Evolutionary conservation across 1,140 invertebrate species (phyloP).

Genomic region (Leptinotarsa undecemlineata): DNA sequence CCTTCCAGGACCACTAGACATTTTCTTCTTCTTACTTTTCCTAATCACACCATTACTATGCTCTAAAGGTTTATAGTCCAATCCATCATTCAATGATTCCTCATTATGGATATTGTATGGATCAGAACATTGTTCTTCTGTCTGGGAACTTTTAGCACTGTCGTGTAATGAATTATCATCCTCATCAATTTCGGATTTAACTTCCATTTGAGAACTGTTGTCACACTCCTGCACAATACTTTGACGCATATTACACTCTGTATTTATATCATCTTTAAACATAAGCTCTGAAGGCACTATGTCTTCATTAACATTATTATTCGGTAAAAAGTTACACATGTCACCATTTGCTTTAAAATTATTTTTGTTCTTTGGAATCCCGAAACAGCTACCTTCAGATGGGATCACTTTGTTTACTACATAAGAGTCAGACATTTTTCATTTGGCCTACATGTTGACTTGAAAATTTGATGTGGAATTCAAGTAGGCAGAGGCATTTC

Average conservation of each 20-base stretch:
- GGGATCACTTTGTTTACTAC: background rate
- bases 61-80: constrained; percentile 31
- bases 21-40: constrained; percentile 39
- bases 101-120: constrained; percentile 32
- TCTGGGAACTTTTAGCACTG: constrained; percentile 4
- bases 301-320: constrained; percentile 43
- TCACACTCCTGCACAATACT: constrained; percentile 20
- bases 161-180: constrained; percentile 10
- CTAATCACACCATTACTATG: constrained; percentile 39
- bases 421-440: constrained; percentile 22
- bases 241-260: constrained; percentile 26
- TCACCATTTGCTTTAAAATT: constrained; percentile 38
- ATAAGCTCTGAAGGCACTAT: constrained; percentile 26
- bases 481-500: constrained; percentile 43
- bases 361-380: constrained; percentile 23
- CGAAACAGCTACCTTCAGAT: constrained; percentile 7
- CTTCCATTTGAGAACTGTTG: constrained; percentile 13
- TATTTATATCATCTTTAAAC: constrained; percentile 16
- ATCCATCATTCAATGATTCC: constrained; percentile 29
- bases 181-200: constrained; percentile 12
- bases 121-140: constrained; percentile 34
- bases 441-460: constrained; percentile 5
- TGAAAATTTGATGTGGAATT: constrained; percentile 2
- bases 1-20: constrained; percentile 40
- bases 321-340: constrained; percentile 37